Evolutionary conservation across 2,797 vertebrate species (phyloP), one percentile per base, ranked within the genome.

Genomic region (Glyptemys insculpta): DNA sequence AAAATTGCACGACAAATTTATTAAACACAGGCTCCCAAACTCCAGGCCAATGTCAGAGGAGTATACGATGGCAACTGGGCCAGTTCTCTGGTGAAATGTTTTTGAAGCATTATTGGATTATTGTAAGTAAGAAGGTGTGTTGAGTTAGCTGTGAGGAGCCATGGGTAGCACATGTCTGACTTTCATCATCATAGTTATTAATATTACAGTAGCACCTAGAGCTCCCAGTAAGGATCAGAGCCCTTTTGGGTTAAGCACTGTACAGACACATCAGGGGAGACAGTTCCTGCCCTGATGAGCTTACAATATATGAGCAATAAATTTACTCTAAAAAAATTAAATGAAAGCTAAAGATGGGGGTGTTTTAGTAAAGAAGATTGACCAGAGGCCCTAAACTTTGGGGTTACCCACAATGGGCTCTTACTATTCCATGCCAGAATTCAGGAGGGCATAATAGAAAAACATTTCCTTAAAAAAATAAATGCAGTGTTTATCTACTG

Each of bases 271-370:
- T 76, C 74, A 92, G 50, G 95, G 74, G 62, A 95, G 68, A 53
- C 44, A 89, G 85, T 90, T 88, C 79, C 79, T 1, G 1, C 85
- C 86, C 76, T 92, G 90, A 94, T 31, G 27, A 47, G 27, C 14
- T 78, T 78, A 47, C 23, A 78, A 31, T 72, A 62, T 41, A 72
- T 41, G 68, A 72, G 23, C 68, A 41, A 41, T 49, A 49, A 16
- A 47, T 76, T 76, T 47, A 89, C 88, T 96, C 83, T 93, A 89
- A 95, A 93, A 96, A 90, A n/a, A 80, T 1, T 12, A n/a, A 65
- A 44, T 12, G 44, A 86, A 68, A 0, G 16, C 91, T 94, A 44
- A 41, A 3, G 37, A 41, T 72, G 37, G 21, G 18, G 11, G n/a
- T 72, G n/a, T 72, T 72, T 37, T 72, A 72, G 5, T 41, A 37